These are phyloP conservation scores for Plumapathes pennacea DNA, from an alignment of 92 coral and sea anemone genomes.

Conservation along the genomic window DNA sequence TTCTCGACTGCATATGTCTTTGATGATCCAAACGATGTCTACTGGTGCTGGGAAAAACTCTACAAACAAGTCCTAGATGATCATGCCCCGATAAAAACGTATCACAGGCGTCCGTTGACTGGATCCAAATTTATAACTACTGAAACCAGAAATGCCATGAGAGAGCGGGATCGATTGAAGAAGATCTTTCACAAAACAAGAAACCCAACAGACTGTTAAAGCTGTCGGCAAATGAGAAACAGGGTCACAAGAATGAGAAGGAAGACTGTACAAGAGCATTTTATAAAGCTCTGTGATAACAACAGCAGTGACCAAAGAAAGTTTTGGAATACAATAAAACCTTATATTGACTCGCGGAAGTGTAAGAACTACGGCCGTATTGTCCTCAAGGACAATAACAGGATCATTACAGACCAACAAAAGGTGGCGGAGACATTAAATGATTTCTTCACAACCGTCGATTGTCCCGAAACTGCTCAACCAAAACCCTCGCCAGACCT, in stretches of 20 bases:
- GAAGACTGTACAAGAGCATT: slow-evolving; percentile 30
- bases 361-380: slow-evolving; percentile 5
- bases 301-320: slow-evolving; percentile 1
- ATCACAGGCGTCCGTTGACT: slow-evolving; percentile 9
- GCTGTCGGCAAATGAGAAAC: slow-evolving; percentile 31
- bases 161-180: slow-evolving; percentile 18
- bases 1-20: slow-evolving; percentile 37
- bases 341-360: slow-evolving; percentile 27
- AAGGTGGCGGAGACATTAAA: slow-evolving; percentile 2
- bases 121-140: no score
- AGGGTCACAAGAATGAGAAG: slow-evolving; percentile 43
- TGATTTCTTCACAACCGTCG: not conserved
- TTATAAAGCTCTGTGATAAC: slow-evolving; percentile 21
- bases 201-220: slow-evolving; percentile 37
- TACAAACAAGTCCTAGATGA: slow-evolving; percentile 19
- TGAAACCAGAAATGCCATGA: no score
- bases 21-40: slow-evolving; percentile 34
- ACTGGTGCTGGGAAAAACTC: slow-evolving; percentile 33
- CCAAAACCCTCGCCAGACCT: slow-evolving; percentile 7
- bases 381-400: slow-evolving; percentile 3
- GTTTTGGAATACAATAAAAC: slow-evolving; percentile 23
- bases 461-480: not conserved
- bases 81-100: slow-evolving; percentile 17
- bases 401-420: slow-evolving; percentile 12
- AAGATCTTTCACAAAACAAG: slow-evolving; percentile 34